Base-by-base conservation (phyloP, 2,113 vertebrate species). In the Mastomys natalensis region DNA sequence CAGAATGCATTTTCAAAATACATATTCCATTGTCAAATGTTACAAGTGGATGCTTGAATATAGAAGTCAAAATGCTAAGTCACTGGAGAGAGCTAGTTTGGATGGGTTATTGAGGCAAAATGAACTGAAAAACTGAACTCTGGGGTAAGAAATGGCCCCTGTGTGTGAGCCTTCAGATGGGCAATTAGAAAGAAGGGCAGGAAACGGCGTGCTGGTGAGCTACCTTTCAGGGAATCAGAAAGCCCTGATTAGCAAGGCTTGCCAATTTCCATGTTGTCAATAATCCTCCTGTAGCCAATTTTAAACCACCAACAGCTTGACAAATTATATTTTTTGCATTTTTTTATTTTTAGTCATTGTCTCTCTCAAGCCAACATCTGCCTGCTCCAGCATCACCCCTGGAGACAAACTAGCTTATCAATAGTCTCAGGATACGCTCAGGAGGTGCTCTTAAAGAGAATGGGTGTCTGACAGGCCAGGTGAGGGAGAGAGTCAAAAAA, bases 251-350 rank as follows among this genome's bases (percentile, higher is more conserved):
- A 29, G 31, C 70, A 78, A 74, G 51, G 29, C 77, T 85, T 93
- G 60, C 24, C 45, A 40, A 88, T 95, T 90, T 97, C 62, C 60
- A 73, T 64, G 40, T 58, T 87, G 58, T 85, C 89, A 76, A 80
- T 95, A 94, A 3, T 74, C 5, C 29, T 72, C 34, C 37, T 4
- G 1, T 34, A 81, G 72, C 51, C 68, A 60, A 55, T 95, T 95
- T 95, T 81, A 89, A 97, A 62, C 58, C 51, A 55, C 77, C 53
- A 86, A 92, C 43, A 81, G 16, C 85, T 95, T 82, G 77, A 90
- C 12, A 89, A 72, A 43, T 90, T 84, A 48, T 90, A 45, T 81
- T 89, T 90, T 90, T 94, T 90, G 29, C 48, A 26, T 85, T 84
- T 31, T 66, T 66, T 66, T 88, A 72, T 87, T 89, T 77, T 87